Evolutionary conservation across 2,797 vertebrate genomes (phyloP).

Genomic region (Euthynnus affinis): DNA sequence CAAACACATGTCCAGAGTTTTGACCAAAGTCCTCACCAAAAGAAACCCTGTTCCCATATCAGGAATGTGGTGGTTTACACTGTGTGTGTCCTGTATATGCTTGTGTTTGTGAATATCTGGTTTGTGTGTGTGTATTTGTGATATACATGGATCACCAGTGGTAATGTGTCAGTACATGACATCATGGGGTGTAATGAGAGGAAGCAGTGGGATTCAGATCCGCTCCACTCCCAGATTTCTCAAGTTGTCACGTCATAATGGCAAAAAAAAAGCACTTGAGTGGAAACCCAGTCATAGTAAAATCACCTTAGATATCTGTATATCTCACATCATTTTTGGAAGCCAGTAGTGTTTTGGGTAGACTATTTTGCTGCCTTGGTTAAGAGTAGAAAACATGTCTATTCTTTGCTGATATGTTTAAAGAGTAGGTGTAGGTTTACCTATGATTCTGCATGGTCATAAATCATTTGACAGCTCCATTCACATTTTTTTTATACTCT

Average conservation of each 20-base stretch:
- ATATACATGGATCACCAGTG: slow-evolving; percentile 20
- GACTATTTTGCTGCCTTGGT: not conserved
- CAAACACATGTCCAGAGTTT: slow-evolving; percentile 32
- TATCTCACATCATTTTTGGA: not conserved
- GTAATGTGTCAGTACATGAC: slow-evolving; percentile 59
- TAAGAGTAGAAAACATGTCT: not conserved
- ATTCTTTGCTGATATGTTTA: not conserved
- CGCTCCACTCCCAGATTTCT: not conserved
- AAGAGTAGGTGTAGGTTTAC: not conserved
- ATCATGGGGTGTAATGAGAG: slow-evolving; percentile 50
- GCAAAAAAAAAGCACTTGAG: not conserved
- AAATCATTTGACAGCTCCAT: slow-evolving; percentile 14
- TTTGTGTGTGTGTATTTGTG: slow-evolving; percentile 13
- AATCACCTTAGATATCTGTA: not conserved
- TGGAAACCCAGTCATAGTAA: not conserved
- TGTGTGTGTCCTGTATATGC: slow-evolving; percentile 30
- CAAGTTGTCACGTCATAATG: not conserved
- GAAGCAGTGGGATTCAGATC: slow-evolving; percentile 43
- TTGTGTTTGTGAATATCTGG: slow-evolving; percentile 32
- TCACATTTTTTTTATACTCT: not conserved
- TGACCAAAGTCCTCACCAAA: slow-evolving; percentile 53
- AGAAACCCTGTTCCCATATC: slow-evolving; percentile 53
- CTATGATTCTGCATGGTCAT: not conserved
- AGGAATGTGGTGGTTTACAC: slow-evolving; percentile 68
- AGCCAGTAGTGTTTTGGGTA: not conserved